Conservation (phyloP, 2,113 vertebrate genomes). For the Aptenodytes patagonicus region DNA sequence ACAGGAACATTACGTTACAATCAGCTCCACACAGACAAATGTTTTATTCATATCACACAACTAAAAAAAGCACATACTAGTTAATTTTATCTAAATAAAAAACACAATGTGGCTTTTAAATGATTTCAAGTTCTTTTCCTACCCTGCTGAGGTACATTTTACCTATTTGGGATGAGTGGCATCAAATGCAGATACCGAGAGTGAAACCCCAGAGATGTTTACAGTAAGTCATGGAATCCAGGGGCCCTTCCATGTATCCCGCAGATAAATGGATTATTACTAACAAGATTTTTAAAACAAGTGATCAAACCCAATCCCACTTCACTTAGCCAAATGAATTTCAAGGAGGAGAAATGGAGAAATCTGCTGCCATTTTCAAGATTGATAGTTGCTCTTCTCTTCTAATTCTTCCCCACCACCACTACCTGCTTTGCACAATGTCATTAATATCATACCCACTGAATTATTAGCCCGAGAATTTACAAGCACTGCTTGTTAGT, state of each 20-base stretch:
- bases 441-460: conserved; percentile 15
- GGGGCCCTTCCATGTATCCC: neutral
- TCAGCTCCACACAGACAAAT: neutral
- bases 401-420: neutral
- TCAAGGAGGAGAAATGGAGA: neutral
- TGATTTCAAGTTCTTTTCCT: neutral
- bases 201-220: neutral
- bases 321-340: conserved; percentile 40
- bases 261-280: conserved; percentile 23
- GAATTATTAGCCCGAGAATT: conserved; percentile 40
- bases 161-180: neutral
- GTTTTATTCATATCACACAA: conserved; percentile 5
- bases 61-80: neutral
- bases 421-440: neutral
- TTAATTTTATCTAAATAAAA: conserved; percentile 21
- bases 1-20: neutral
- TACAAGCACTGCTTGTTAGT: conserved; percentile 14
- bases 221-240: neutral
- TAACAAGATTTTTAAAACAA: neutral
- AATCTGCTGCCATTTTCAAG: conserved; percentile 19
- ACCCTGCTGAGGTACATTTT: neutral
- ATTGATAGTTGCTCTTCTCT: neutral
- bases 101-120: neutral
- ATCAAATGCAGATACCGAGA: neutral
- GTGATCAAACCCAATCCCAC: neutral